phyloP scores from a whole-genome alignment of 2,797 vertebrate species.

The Catostomus latipinnis region DNA sequence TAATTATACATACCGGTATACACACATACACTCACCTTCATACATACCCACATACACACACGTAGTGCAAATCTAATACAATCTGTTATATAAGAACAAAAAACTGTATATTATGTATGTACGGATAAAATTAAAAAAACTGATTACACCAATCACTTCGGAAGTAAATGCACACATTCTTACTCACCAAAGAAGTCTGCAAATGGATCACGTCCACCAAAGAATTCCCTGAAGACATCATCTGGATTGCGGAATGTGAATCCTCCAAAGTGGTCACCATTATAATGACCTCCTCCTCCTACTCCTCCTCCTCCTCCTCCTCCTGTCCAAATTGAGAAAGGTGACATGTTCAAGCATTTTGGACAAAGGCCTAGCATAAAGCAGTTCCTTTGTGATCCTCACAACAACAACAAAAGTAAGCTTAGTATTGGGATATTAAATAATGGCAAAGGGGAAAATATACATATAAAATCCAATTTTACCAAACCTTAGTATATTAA shows the following conservation, averaged over 20 bases:
- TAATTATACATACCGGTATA: too few species aligned
- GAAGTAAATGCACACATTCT: not conserved
- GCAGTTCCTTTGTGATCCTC: not conserved
- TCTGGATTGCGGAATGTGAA: constrained; percentile 97
- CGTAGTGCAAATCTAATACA: too few species aligned
- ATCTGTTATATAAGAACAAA: too few species aligned
- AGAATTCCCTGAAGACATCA: constrained; percentile 95
- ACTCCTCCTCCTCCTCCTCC: constrained; percentile 66
- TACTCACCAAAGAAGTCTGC: constrained; percentile 88
- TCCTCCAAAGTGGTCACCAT: constrained; percentile 76
- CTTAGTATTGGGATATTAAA: too few species aligned
- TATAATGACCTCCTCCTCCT: constrained; percentile 66
- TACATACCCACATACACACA: too few species aligned
- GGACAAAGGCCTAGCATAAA: not conserved
- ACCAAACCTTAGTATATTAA: not conserved
- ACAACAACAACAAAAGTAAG: not conserved
- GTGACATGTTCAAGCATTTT: constrained; percentile 1
- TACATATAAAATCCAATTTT: not conserved
- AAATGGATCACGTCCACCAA: constrained; percentile 91
- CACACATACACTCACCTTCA: too few species aligned
- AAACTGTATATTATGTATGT: too few species aligned
- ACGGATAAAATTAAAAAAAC: not conserved
- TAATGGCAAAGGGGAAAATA: too few species aligned
- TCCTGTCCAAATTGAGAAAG: constrained; percentile 37
- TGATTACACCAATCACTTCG: too few species aligned